phyloP scores from a whole-genome alignment of 1,140 invertebrate species.

The Forficula auricularia region DNA sequence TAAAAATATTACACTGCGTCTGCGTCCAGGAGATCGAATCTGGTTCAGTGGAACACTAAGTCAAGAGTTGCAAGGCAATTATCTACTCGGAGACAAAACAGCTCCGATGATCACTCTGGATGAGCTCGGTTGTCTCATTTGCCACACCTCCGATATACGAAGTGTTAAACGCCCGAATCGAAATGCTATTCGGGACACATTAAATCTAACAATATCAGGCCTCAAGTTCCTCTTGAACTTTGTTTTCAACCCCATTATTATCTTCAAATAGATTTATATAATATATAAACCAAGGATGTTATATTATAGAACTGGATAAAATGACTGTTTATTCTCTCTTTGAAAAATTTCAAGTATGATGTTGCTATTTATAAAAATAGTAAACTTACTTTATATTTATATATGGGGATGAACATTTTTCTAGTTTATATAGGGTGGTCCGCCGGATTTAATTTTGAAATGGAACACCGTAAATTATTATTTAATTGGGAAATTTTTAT shows the following conservation, averaged over 20 bases:
- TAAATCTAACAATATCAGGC: constrained; percentile 38
- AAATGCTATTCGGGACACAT: constrained; percentile 14
- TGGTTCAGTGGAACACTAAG: constrained; percentile 44
- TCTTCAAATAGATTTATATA: constrained; percentile 31
- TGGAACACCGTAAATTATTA: too few relatives aligned
- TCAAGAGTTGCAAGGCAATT: constrained; percentile 20
- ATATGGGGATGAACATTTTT: too few relatives aligned
- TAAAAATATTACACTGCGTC: constrained; percentile 45
- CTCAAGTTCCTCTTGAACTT: constrained; percentile 56
- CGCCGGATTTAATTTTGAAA: too few relatives aligned
- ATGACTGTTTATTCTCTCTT: too few relatives aligned
- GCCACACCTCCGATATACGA: constrained; percentile 35
- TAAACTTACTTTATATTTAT: too few relatives aligned
- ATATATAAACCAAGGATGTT: too few relatives aligned
- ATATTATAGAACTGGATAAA: too few relatives aligned
- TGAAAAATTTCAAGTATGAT: too few relatives aligned
- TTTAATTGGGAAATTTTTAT: too few relatives aligned
- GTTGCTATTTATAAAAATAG: too few relatives aligned
- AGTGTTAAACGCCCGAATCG: constrained; percentile 24
- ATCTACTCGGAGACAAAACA: constrained; percentile 35
- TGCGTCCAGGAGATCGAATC: constrained; percentile 48
- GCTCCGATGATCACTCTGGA: constrained; percentile 37
- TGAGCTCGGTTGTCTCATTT: constrained; percentile 46
- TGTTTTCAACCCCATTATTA: constrained; percentile 51
- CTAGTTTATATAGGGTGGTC: too few relatives aligned